A percentile compares a stretch with the other conserved stretches of the same genome.
phyloP scores from a whole-genome alignment of 2,888 invertebrate genomes.

The Ashinkailepas kermadecensis region DNA sequence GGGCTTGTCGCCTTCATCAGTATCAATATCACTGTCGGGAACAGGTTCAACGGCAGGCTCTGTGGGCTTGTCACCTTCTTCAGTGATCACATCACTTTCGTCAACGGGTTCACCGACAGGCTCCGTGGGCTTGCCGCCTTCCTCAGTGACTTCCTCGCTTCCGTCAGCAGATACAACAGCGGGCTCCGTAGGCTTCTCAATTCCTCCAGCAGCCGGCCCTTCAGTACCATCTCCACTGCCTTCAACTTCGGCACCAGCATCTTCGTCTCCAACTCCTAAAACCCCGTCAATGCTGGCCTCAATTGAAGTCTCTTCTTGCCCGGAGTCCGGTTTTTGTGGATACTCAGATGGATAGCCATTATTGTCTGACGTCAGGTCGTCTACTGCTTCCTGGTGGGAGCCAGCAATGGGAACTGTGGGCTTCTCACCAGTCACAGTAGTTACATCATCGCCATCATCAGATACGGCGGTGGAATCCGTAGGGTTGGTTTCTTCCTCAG shows the following conservation, averaged over 20 bases:
- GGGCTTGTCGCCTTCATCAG: conserved; percentile 18
- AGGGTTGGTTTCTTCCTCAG: neutral
- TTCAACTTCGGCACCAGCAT: conserved; percentile 32
- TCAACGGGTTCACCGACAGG: neutral
- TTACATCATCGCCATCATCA: neutral
- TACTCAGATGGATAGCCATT: neutral
- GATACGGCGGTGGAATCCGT: neutral
- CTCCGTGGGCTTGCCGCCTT: neutral
- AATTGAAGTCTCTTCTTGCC: neutral
- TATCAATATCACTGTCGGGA: no score
- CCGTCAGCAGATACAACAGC: neutral
- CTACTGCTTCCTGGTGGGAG: neutral
- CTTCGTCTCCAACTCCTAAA: conserved; percentile 24
- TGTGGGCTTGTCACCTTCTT: conserved; percentile 13
- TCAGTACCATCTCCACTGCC: conserved; percentile 24
- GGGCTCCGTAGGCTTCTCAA: neutral
- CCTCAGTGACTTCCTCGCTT: neutral
- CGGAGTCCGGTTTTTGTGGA: neutral
- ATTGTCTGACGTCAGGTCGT: neutral
- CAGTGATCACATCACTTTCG: neutral
- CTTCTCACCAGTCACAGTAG: neutral
- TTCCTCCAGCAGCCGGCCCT: neutral
- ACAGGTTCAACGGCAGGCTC: neutral
- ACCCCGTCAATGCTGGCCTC: neutral
- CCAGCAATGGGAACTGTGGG: neutral